A percentile compares a stretch with the other conserved stretches of the same genome.
Evolutionary conservation across 2,888 invertebrate species (phyloP).

Genomic region (Aporophyla nigra): DNA sequence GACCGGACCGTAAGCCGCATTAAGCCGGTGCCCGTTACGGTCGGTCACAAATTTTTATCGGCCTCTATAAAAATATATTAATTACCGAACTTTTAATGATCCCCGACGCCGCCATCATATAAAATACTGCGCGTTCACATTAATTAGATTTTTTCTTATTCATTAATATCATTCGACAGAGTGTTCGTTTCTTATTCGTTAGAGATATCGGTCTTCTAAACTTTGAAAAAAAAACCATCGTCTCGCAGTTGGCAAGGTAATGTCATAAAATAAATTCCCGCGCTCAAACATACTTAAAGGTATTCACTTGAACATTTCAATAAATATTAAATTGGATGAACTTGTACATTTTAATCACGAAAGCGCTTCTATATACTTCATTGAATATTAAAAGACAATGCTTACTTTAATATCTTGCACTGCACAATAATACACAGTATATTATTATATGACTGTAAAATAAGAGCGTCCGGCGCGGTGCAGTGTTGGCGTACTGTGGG

Average conservation of each 20-base stretch:
- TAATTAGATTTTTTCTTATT: constrained; percentile 8
- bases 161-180: constrained; percentile 4
- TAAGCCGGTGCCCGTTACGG: not conserved
- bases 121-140: not conserved
- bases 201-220: not conserved
- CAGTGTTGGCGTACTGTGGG: not conserved
- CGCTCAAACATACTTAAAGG: not conserved
- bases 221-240: constrained; percentile 16
- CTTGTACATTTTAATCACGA: constrained; percentile 36
- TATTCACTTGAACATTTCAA: constrained; percentile 29
- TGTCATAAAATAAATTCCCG: constrained; percentile 38
- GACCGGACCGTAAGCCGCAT: constrained; percentile 2
- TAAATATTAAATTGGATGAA: constrained; percentile 22
- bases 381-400: constrained; percentile 14
- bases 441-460: not conserved
- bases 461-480: not conserved
- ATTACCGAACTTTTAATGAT: constrained; percentile 32
- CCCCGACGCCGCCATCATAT: not conserved
- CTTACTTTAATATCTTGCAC: not conserved
- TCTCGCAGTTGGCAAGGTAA: constrained; percentile 9
- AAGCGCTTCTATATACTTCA: not conserved
- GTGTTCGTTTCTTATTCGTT: not conserved
- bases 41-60: constrained; percentile 22
- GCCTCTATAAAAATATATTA: constrained; percentile 26
- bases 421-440: not conserved